Evolutionary conservation across 2,888 invertebrate genomes (phyloP).

Genomic region (Pherbina coryleti): DNA sequence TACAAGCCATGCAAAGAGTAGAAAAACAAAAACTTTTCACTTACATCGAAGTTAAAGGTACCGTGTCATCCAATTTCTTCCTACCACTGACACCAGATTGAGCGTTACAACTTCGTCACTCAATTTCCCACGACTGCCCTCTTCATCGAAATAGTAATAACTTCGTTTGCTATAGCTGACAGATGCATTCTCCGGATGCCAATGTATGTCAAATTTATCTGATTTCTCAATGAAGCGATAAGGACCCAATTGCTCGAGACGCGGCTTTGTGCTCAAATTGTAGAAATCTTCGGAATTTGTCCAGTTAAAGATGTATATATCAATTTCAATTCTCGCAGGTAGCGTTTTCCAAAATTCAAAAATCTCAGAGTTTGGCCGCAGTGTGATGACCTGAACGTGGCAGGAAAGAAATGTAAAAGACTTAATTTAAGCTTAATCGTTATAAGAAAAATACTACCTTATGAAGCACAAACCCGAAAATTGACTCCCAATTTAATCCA

Average conservation of each 20-base stretch:
- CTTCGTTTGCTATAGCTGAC: constrained; percentile 78
- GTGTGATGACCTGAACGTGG: not conserved
- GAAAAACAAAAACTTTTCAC: not conserved
- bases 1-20: constrained; percentile 15
- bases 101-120: constrained; percentile 77
- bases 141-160: constrained; percentile 78
- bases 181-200: constrained; percentile 78
- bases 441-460: not conserved
- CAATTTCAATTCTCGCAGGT: constrained; percentile 72
- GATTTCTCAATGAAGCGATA: constrained; percentile 76
- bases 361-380: not conserved
- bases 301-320: constrained; percentile 82
- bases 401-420: not conserved
- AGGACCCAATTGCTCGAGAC: constrained; percentile 73
- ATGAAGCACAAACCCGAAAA: not conserved
- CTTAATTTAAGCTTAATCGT: too few species aligned
- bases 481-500: constrained; percentile 65
- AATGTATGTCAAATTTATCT: constrained; percentile 78
- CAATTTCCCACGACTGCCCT: constrained; percentile 77
- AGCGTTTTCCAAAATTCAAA: not conserved
- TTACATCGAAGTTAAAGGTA: too few species aligned
- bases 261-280: constrained; percentile 71
- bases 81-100: constrained; percentile 50
- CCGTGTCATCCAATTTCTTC: not conserved
- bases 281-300: constrained; percentile 77